These are phyloP conservation scores for Latrodectus elegans DNA, from an alignment of 2,888 invertebrate species.

Conservation along the genomic window DNA sequence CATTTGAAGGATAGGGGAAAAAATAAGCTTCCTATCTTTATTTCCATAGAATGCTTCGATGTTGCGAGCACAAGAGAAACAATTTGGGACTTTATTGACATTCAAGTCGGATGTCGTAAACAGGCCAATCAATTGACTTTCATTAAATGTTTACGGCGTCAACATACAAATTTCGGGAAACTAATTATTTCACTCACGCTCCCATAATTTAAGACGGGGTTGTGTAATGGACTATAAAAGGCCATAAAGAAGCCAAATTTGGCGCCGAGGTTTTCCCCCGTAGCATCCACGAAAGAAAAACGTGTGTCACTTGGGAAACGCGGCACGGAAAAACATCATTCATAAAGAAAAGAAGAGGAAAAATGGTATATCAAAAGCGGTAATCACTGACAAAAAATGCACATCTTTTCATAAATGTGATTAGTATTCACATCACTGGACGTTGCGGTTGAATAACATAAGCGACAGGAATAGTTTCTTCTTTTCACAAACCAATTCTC, in stretches of 20 bases:
- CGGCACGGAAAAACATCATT: not conserved
- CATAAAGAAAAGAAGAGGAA: not conserved
- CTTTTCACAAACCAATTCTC: no score
- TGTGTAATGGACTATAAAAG: slow-evolving; percentile 8
- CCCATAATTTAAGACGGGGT: not conserved
- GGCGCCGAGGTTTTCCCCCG: not conserved
- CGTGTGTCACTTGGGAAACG: not conserved
- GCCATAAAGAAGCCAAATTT: slow-evolving; percentile 32
- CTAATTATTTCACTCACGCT: slow-evolving; percentile 42
- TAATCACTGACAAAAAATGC: no score
- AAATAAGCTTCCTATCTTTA: no score
- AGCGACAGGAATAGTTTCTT: no score
- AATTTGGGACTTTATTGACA: not conserved
- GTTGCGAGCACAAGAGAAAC: not conserved
- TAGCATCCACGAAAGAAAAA: not conserved
- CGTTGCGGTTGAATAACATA: no score
- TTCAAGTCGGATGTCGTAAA: not conserved
- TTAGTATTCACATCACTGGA: no score
- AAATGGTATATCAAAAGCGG: not conserved
- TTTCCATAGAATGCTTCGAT: no score
- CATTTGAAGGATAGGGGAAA: no score
- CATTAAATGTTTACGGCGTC: slow-evolving; percentile 16
- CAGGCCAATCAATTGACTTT: slow-evolving; percentile 20
- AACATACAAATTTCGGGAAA: slow-evolving; percentile 12
- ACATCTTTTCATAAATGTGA: no score